These are phyloP conservation scores for Neoseiulus cucumeris DNA, from an alignment of 1,140 invertebrate genomes.

Conservation along the genomic window DNA sequence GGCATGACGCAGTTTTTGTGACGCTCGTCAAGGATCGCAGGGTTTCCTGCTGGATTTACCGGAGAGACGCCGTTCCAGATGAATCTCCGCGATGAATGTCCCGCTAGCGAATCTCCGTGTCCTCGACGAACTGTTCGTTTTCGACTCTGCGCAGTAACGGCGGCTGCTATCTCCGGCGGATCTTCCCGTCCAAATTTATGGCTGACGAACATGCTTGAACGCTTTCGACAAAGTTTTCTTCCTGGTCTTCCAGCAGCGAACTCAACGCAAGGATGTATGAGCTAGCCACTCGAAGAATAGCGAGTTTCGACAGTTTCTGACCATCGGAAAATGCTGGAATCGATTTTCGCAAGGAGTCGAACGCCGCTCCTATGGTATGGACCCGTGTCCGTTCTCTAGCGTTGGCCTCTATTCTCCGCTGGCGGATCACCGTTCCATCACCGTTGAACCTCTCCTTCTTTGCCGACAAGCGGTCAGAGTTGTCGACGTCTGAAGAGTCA, in stretches of 20 bases:
- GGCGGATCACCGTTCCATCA: slow-evolving; percentile 43
- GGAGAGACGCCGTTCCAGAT: no score
- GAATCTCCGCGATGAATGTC: no score
- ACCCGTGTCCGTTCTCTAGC: slow-evolving; percentile 73
- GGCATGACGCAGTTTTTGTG: no score
- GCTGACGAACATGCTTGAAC: background rate
- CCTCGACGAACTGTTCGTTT: no score
- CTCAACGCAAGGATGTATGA: slow-evolving; percentile 69
- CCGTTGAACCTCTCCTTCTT: background rate
- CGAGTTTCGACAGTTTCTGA: slow-evolving; percentile 76
- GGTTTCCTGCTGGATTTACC: no score
- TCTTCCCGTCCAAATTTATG: background rate
- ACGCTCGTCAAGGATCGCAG: no score
- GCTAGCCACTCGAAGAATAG: slow-evolving; percentile 70
- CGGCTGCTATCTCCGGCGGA: background rate
- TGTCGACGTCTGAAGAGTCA: no score
- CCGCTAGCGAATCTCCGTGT: no score
- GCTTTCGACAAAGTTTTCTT: slow-evolving; percentile 29
- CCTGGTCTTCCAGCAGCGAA: slow-evolving; percentile 37
- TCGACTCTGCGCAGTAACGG: no score
- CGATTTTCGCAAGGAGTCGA: slow-evolving; percentile 58
- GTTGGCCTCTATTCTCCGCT: slow-evolving; percentile 75
- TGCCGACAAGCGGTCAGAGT: no score
- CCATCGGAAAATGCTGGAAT: slow-evolving; percentile 77
- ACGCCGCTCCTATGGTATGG: slow-evolving; percentile 82